Conservation (phyloP, 1,140 invertebrate genomes). For the Anadara kagoshimensis region DNA sequence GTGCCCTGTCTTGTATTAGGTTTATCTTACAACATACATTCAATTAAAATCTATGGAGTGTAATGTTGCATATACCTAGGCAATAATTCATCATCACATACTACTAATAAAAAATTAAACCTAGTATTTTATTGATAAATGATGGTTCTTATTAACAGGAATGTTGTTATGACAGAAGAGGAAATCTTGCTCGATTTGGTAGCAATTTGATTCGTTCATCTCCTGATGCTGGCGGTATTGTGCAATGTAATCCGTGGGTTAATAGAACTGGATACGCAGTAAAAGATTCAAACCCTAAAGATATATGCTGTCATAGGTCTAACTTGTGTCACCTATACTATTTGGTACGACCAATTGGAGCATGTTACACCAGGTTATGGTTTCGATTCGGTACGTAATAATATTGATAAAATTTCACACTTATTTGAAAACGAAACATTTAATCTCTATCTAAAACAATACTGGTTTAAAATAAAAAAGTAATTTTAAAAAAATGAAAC, state of each 20-base stretch:
- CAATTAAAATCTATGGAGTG: too few relatives aligned
- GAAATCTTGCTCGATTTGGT: too few relatives aligned
- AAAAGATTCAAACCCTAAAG: neutral
- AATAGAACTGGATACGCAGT: neutral
- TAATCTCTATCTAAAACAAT: neutral
- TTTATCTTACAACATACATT: too few relatives aligned
- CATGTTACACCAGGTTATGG: constrained; percentile 12
- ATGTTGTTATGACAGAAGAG: too few relatives aligned
- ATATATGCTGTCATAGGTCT: neutral
- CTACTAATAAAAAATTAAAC: too few relatives aligned
- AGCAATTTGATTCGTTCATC: too few relatives aligned
- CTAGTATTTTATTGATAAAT: too few relatives aligned
- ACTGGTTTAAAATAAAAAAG: neutral
- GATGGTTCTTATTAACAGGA: too few relatives aligned
- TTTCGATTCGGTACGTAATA: neutral
- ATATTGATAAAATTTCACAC: neutral
- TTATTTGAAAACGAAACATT: neutral
- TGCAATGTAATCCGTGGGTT: neutral
- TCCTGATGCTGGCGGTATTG: neutral
- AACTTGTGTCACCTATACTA: constrained; percentile 29
- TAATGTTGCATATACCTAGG: too few relatives aligned
- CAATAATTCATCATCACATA: too few relatives aligned
- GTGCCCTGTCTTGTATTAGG: too few relatives aligned
- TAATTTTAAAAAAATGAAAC: neutral
- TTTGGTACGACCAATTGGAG: constrained; percentile 14